Evolutionary conservation across 2,113 vertebrate genomes (phyloP), one percentile per base, ranked within the genome.

Genomic region (Marcusenius ussheri): DNA sequence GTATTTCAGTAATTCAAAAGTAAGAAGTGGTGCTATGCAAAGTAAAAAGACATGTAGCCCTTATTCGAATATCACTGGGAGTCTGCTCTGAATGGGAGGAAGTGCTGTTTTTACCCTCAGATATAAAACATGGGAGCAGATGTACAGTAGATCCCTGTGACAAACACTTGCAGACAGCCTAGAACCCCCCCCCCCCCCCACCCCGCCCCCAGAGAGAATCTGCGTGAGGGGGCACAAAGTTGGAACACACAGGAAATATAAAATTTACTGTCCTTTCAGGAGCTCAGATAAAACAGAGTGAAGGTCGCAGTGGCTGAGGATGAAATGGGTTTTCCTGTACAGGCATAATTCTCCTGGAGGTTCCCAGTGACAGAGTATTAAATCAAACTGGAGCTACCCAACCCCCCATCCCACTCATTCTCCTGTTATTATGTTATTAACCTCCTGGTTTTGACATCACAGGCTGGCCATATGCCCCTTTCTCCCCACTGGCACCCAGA

Each of bases 321-420:
- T 89, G 50, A 80, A 83, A 89, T 53, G 50, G 15, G 45, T 47
- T 89, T 89, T 46, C 6, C 66, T 11, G 42, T 88, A 13, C 39
- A 15, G 66, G 66, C 49, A 53, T 89, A 89, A 89, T 31, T 89
- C 88, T 89, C 88, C 74, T 51, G 88, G 49, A 83, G 70, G 27
- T 21, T 80, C 31, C 27, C 15, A 5, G 88, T 80, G 88, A 83
- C 70, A 89, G 47, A 35, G 49, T 21, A n/a, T 27, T 89, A 83
- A 83, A 83, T 89, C 88, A 89, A 77, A 31, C 24, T 10, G 21
- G 15, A 83, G 21, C 74, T n/a, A 56, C 35, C 35, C 47, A 46
- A 3, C 47, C 27, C 88, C 46, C 66, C 21, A 1, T 27, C 27
- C 66, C 66, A 19, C 88, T 46, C 62, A 89, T 74, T 74, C 66